A percentile compares a stretch with the other conserved stretches of the same genome.
Evolutionary conservation across 92 coral and sea anemone genomes (phyloP).

Genomic region (Epizoanthus ramosus): DNA sequence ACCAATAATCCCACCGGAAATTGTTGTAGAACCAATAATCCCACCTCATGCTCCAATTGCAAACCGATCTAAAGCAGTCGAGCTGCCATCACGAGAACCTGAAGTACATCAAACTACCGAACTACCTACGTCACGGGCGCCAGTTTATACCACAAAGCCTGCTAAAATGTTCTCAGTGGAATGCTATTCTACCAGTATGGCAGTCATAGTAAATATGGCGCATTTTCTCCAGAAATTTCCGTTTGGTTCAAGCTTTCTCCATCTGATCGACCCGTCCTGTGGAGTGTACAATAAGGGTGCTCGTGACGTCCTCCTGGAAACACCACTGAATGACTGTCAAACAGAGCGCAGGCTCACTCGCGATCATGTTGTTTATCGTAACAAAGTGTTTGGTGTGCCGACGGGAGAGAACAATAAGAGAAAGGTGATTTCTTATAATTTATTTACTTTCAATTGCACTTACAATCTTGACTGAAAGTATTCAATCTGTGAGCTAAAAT

Average conservation of each 20-base stretch:
- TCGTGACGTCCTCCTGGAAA: conserved; percentile 10
- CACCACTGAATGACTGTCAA: conserved; percentile 34
- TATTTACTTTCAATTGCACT: conserved; percentile 26
- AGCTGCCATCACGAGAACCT: too few species aligned
- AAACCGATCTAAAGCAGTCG: not conserved
- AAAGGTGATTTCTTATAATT: not conserved
- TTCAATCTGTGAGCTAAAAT: not conserved
- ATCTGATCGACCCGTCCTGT: conserved; percentile 29
- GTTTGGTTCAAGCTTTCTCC: conserved; percentile 15
- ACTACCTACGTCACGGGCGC: not conserved
- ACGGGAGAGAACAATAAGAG: conserved; percentile 1
- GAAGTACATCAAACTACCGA: not conserved
- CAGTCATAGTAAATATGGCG: conserved; percentile 26
- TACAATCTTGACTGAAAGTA: not conserved
- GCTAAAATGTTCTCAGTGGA: conserved; percentile 14
- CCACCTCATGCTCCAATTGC: not conserved
- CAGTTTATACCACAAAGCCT: not conserved
- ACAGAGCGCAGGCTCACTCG: conserved; percentile 30
- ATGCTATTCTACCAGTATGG: conserved; percentile 15
- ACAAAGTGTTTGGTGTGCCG: conserved; percentile 25
- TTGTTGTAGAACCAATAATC: not conserved
- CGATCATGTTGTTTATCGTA: conserved; percentile 20
- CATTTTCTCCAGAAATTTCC: not conserved
- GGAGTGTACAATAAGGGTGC: conserved; percentile 8
- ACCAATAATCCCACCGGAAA: not conserved